These are phyloP conservation scores for Ptilorrhoa leucosticta DNA, from an alignment of 2,113 vertebrate species.

Conservation along the genomic window DNA sequence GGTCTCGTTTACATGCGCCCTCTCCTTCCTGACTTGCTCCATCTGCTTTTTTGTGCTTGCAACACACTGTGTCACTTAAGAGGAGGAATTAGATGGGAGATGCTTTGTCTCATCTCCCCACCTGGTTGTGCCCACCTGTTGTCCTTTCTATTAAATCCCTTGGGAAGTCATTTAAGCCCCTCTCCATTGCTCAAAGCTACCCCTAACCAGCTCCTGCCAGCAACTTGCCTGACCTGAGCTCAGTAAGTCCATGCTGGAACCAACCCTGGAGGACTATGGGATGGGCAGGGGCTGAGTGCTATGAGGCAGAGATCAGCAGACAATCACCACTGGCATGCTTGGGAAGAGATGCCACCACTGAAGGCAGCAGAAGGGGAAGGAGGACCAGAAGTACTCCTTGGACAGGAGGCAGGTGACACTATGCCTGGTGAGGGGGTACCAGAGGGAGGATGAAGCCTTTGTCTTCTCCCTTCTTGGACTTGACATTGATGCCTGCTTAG, in stretches of 20 bases:
- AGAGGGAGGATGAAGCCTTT: background rate
- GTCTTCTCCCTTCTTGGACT: background rate
- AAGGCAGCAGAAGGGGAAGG: background rate
- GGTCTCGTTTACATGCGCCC: rapidly evolving
- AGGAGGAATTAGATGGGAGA: background rate
- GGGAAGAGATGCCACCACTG: background rate
- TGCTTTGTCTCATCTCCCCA: background rate
- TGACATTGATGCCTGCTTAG: background rate
- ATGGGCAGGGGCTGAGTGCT: background rate
- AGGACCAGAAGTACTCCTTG: background rate
- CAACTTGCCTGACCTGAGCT: background rate
- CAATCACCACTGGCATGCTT: background rate
- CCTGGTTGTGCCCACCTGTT: background rate
- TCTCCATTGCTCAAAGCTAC: background rate
- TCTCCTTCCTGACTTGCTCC: background rate
- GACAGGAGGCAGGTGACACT: background rate
- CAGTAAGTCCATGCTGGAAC: background rate
- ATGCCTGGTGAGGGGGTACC: background rate
- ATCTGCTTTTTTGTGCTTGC: background rate
- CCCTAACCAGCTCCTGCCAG: background rate
- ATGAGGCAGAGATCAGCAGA: background rate
- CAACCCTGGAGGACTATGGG: background rate
- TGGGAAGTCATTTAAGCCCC: background rate
- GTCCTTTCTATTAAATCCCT: background rate
- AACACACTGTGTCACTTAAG: background rate